A percentile compares a stretch with the other conserved stretches of the same genome.
Evolutionary conservation across 2,888 invertebrate species (phyloP).

Genomic region (Crocallis elinguaria): DNA sequence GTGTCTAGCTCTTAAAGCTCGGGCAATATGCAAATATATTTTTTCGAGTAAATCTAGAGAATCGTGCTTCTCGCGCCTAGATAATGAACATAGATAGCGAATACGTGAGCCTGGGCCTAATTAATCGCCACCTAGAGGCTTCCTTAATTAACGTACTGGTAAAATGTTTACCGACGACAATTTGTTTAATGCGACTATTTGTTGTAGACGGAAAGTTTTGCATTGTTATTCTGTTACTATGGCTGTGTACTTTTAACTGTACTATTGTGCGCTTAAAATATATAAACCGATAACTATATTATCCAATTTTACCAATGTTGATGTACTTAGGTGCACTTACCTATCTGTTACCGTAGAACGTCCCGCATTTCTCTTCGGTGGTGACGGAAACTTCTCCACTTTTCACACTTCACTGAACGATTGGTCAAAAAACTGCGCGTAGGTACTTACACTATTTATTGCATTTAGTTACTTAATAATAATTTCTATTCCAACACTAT

Average conservation of each 20-base stretch:
- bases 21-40: conserved; percentile 55
- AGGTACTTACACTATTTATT: conserved; percentile 16
- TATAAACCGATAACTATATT: no score
- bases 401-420: conserved; percentile 58
- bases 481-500: not conserved
- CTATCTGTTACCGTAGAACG: conserved; percentile 75
- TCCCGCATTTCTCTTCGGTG: conserved; percentile 64
- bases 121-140: conserved; percentile 66
- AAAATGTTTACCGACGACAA: conserved; percentile 45
- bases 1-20: no score
- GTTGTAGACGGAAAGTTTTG: conserved; percentile 9
- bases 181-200: conserved; percentile 43
- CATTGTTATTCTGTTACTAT: not conserved
- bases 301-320: no score
- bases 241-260: no score
- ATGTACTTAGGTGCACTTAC: conserved; percentile 48
- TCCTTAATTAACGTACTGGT: conserved; percentile 68
- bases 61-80: conserved; percentile 69
- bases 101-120: conserved; percentile 65
- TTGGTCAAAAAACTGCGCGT: conserved; percentile 32
- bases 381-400: conserved; percentile 74
- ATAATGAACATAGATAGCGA: conserved; percentile 71
- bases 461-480: conserved; percentile 8
- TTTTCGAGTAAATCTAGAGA: conserved; percentile 62
- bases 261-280: no score